Conservation (phyloP, 2,797 vertebrate genomes). For the Loriculus beryllinus region DNA sequence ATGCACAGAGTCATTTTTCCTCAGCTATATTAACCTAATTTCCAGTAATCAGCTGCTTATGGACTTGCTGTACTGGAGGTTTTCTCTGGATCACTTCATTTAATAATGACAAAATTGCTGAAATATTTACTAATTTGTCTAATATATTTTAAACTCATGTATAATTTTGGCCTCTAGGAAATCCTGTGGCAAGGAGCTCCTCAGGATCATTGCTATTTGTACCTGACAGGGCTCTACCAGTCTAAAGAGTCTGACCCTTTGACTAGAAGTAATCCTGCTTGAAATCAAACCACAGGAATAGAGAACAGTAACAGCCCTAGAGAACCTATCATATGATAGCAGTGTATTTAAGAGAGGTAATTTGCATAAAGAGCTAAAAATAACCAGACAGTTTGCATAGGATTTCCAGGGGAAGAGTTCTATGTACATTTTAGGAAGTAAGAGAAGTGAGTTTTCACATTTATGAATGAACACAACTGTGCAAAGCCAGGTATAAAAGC, state of each 20-base stretch:
- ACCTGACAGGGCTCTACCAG: not conserved
- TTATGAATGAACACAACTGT: not conserved
- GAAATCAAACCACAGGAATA: not conserved
- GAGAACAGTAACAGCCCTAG: not conserved
- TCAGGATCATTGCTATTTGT: not conserved
- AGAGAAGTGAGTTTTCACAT: not conserved
- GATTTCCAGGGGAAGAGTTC: not conserved
- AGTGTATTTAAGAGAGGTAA: not conserved
- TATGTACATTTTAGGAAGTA: not conserved
- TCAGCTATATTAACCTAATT: not conserved
- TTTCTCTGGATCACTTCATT: not conserved
- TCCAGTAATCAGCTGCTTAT: not conserved
- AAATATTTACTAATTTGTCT: not conserved
- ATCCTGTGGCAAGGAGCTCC: not conserved
- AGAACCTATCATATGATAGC: not conserved
- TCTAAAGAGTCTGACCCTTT: not conserved
- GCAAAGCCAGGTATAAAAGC: not conserved
- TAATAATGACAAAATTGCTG: not conserved
- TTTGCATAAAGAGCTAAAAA: constrained; percentile 22
- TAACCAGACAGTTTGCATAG: not conserved
- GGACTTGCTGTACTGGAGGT: not conserved
- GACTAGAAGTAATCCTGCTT: not conserved
- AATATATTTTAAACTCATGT: not conserved
- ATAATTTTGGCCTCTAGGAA: not conserved
- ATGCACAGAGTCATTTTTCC: not conserved